Evolutionary conservation across 2,888 invertebrate species (phyloP).

Genomic region (Tachina fera): DNA sequence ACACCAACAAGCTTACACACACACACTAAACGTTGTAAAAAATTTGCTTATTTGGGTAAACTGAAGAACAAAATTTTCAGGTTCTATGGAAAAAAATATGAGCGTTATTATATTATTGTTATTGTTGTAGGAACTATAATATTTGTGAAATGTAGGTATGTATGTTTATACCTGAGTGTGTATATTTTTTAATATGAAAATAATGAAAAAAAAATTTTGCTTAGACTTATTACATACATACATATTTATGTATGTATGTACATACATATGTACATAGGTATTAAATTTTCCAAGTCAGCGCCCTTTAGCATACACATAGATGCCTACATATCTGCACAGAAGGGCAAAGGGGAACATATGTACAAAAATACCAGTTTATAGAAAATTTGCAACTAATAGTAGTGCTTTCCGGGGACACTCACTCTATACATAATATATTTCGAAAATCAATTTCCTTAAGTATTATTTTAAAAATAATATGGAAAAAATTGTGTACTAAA

Average conservation of each 20-base stretch:
- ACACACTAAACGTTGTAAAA: background rate
- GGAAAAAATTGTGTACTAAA: background rate
- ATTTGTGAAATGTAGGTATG: background rate
- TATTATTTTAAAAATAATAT: background rate
- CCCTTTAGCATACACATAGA: no score
- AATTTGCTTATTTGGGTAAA: background rate
- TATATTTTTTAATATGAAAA: constrained; percentile 39
- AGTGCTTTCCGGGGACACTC: no score
- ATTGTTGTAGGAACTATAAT: background rate
- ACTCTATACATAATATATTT: no score
- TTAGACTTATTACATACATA: background rate
- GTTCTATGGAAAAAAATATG: background rate
- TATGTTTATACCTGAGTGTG: background rate
- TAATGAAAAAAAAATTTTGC: constrained; percentile 12
- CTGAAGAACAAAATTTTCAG: background rate
- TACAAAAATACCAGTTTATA: no score
- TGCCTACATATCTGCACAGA: no score
- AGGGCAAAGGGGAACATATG: no score
- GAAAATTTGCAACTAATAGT: no score
- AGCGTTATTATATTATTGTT: background rate
- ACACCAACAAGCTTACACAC: constrained; percentile 3
- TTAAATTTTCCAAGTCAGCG: no score
- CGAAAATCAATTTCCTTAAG: no score
- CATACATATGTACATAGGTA: no score
- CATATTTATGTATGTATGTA: no score